A percentile compares a stretch with the other conserved stretches of the same genome.
Conservation (phyloP, 2,797 vertebrate species). For the Clarias fuscus region DNA sequence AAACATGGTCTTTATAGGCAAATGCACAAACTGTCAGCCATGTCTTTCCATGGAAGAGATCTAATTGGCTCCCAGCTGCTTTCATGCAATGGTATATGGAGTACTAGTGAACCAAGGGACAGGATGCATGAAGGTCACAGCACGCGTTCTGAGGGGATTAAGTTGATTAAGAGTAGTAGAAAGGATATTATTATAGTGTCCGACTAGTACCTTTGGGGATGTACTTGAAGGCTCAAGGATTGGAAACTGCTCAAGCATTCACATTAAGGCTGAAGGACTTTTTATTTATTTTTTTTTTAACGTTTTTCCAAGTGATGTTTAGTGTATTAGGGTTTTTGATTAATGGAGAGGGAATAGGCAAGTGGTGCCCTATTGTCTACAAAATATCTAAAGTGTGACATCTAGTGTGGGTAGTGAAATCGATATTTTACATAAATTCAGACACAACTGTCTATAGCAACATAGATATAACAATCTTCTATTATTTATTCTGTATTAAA, state of each 20-base stretch:
- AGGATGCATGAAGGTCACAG: background rate
- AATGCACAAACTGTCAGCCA: background rate
- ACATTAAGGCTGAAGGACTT: background rate
- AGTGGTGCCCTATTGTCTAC: background rate
- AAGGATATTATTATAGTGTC: background rate
- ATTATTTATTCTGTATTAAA: no score
- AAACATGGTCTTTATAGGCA: background rate
- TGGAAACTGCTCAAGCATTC: slow-evolving; percentile 1
- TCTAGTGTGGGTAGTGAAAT: background rate
- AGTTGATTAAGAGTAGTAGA: slow-evolving; percentile 15
- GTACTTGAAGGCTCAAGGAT: background rate
- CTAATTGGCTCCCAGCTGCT: background rate
- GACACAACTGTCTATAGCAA: background rate
- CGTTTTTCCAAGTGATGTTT: background rate
- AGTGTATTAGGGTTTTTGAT: background rate
- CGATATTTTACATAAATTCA: background rate
- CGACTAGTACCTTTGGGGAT: background rate
- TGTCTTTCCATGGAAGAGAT: background rate
- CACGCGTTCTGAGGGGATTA: background rate
- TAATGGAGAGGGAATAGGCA: background rate
- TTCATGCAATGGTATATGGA: background rate
- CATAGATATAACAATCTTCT: background rate
- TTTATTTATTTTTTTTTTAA: background rate
- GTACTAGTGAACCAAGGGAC: background rate
- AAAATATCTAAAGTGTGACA: background rate